Conservation (phyloP, 2,797 vertebrate genomes). For the Rhinella marina region DNA sequence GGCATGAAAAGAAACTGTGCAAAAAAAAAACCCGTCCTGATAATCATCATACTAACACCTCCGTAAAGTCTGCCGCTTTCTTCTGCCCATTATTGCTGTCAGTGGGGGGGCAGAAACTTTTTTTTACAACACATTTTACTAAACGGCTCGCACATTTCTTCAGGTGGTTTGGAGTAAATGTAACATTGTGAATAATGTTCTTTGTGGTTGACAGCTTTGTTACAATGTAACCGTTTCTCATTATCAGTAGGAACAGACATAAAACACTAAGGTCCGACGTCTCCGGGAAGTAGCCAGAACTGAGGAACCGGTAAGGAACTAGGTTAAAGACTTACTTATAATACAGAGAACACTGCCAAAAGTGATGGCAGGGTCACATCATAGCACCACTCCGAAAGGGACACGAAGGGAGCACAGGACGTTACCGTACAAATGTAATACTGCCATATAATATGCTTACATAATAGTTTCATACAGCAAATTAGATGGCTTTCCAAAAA, state of each 20-base stretch:
- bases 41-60: constrained; percentile 13
- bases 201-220: neutral
- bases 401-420: too few species aligned
- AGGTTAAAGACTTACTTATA: neutral
- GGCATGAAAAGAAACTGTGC: neutral
- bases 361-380: too few species aligned
- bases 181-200: neutral
- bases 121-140: neutral
- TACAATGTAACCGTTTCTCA: neutral
- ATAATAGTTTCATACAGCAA: too few species aligned
- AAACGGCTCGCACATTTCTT: neutral
- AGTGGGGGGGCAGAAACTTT: neutral
- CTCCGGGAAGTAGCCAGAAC: neutral
- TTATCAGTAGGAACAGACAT: neutral
- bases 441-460: neutral
- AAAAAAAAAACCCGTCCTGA: neutral
- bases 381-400: too few species aligned
- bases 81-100: too few species aligned
- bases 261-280: neutral
- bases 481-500: too few species aligned
- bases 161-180: neutral
- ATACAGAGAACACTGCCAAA: too few species aligned
- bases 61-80: neutral
- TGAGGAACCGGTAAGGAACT: neutral
- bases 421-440: neutral